These are phyloP conservation scores for Anastrepha obliqua DNA, from an alignment of 1,140 invertebrate species.

Conservation along the genomic window DNA sequence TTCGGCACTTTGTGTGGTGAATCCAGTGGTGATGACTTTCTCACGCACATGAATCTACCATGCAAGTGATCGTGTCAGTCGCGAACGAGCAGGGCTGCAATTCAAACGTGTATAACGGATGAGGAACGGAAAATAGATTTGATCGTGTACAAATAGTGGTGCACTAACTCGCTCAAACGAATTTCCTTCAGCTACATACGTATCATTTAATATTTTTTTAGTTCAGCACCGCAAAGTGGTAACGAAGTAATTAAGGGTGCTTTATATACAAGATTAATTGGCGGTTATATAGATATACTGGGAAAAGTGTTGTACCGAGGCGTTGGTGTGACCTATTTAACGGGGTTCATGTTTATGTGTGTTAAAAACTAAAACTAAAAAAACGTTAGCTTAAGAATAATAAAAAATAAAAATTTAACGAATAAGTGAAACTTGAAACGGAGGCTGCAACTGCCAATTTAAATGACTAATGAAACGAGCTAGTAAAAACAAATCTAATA, in stretches of 20 bases:
- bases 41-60: conserved; percentile 31
- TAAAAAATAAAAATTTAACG: neutral
- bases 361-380: neutral
- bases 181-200: conserved; percentile 1
- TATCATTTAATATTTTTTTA: neutral
- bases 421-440: neutral
- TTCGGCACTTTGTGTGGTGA: conserved; percentile 38
- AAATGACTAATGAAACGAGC: neutral
- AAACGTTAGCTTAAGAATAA: neutral
- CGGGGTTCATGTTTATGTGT: neutral
- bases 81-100: conserved; percentile 51
- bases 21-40: neutral
- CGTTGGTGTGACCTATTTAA: neutral
- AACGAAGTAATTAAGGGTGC: conserved; percentile 9
- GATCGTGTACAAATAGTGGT: conserved; percentile 1
- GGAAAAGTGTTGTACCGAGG: neutral
- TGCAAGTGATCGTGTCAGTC: conserved; percentile 32
- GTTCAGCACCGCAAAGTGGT: neutral
- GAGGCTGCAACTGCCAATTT: neutral
- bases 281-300: neutral
- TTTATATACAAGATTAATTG: conserved; percentile 24
- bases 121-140: conserved; percentile 23
- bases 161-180: conserved; percentile 20
- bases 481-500: neutral
- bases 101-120: conserved; percentile 36